Percentiles rank a stretch among this genome's conserved stretches.
Conservation (phyloP, 2,113 vertebrate species). For the Agelaius tricolor region DNA sequence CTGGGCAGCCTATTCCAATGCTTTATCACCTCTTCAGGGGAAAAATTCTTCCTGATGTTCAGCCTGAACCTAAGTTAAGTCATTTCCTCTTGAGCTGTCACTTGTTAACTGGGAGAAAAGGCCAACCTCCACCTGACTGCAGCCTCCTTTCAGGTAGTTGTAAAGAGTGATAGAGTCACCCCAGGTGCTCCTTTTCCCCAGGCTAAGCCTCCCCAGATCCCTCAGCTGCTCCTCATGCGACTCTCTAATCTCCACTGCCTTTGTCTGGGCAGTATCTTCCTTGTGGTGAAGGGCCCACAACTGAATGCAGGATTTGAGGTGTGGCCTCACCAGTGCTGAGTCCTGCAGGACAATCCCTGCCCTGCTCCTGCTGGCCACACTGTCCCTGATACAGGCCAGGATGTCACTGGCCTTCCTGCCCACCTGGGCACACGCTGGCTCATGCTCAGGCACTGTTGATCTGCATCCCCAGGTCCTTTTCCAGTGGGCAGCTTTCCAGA, state of each 20-base stretch:
- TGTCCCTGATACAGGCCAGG: neutral
- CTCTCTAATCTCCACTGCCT: neutral
- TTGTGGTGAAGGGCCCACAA: neutral
- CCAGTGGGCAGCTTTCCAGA: accelerated
- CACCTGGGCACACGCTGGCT: neutral
- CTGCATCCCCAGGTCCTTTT: neutral
- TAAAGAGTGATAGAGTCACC: neutral
- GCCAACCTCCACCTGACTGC: neutral
- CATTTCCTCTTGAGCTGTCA: neutral
- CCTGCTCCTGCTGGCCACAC: neutral
- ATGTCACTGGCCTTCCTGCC: neutral
- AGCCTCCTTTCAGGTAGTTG: neutral
- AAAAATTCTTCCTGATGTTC: neutral
- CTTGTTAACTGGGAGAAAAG: neutral
- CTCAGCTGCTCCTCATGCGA: neutral
- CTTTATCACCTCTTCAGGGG: neutral
- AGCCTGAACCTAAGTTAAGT: neutral
- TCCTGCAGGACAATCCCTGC: neutral
- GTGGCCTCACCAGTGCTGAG: accelerated
- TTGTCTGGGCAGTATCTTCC: neutral
- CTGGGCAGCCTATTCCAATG: neutral
- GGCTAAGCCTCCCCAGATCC: neutral
- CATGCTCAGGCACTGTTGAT: accelerated
- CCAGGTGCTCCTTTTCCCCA: neutral
- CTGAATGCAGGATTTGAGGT: accelerated